These are phyloP conservation scores for Ichneumon xanthorius DNA, from an alignment of 2,888 invertebrate species.

Conservation along the genomic window DNA sequence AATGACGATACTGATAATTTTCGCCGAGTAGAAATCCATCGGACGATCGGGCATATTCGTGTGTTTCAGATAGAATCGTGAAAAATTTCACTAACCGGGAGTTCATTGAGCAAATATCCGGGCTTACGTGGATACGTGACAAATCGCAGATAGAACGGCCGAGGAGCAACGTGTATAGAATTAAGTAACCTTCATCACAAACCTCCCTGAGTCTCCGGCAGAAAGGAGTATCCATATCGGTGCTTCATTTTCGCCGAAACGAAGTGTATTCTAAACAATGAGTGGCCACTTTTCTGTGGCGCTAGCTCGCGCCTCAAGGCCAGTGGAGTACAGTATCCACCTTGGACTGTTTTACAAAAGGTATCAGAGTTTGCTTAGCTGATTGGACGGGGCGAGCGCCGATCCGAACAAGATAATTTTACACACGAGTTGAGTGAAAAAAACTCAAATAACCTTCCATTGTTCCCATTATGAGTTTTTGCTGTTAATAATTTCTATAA, in stretches of 20 bases:
- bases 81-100: slow-evolving; percentile 62
- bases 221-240: slow-evolving; percentile 21
- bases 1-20: slow-evolving; percentile 29
- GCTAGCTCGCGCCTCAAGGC: not conserved
- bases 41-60: slow-evolving; percentile 44
- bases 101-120: slow-evolving; percentile 57
- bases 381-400: slow-evolving; percentile 32
- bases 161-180: slow-evolving; percentile 62
- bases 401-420: slow-evolving; percentile 9
- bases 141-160: slow-evolving; percentile 59
- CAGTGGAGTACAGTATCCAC: not conserved
- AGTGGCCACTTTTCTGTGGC: slow-evolving; percentile 69
- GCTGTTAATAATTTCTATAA: not conserved
- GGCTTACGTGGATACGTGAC: slow-evolving; percentile 65
- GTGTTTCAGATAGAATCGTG: slow-evolving; percentile 50
- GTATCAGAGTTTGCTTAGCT: slow-evolving; percentile 33
- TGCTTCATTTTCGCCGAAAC: slow-evolving; percentile 50
- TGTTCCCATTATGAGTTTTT: slow-evolving; percentile 15
- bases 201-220: slow-evolving; percentile 12
- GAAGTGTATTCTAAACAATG: slow-evolving; percentile 70
- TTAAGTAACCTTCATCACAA: slow-evolving; percentile 49
- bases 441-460: slow-evolving; percentile 15
- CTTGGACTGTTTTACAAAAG: slow-evolving; percentile 1
- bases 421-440: slow-evolving; percentile 27
- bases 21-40: slow-evolving; percentile 5